Evolutionary conservation across 2,797 vertebrate genomes (phyloP), one percentile per base, ranked within the genome.

Genomic region (Mormyrus hasselquistii): DNA sequence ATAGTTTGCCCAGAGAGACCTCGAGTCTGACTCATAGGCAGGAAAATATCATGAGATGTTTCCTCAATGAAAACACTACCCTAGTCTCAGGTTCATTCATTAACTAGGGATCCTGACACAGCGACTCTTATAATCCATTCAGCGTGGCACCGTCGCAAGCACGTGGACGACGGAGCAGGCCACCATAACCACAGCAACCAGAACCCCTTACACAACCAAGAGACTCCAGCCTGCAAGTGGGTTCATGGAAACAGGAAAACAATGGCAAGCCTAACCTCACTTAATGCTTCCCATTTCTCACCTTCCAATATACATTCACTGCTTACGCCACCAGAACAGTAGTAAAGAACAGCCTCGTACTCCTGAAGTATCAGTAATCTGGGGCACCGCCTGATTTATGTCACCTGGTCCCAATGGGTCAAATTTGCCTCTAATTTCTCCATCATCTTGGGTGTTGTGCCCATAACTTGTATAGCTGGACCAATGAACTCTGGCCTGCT

Each of bases 201-300:
- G 92, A 95, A 95, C 93, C 92, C 90, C 93, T 96, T 96, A 95
- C 91, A 94, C 95, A 96, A 96, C 89, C 57, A 19, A 57, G 88
- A 52, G 38, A 53, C 82, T 86, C 53, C 52, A 49, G 49, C 52
- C 90, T 92, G 92, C 76, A 87, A 90, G 88, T 87, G 87, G 86
- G 91, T 88, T 88, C 14, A 89, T 65, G 44, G 52, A 44, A 89
- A 14, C 22, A 53, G 62, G 14, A 62, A 34, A 6, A 19, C 5
- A 34, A 59, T 57, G 14, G 7, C 25, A 38, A 57, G 49, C 53
- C 7, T 73, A 76, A 47, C 47, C 2, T 38, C 19, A 19, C 34
- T 53, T 55, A n/a, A 79, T 19, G 53, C 25, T 34, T 41, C 34
- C 1, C 52, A 10, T 49, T 84, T 14, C n/a, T 47, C 3, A 49